Evolutionary conservation across 1,140 invertebrate species (phyloP).

Genomic region (Caligus rogercresseyi): DNA sequence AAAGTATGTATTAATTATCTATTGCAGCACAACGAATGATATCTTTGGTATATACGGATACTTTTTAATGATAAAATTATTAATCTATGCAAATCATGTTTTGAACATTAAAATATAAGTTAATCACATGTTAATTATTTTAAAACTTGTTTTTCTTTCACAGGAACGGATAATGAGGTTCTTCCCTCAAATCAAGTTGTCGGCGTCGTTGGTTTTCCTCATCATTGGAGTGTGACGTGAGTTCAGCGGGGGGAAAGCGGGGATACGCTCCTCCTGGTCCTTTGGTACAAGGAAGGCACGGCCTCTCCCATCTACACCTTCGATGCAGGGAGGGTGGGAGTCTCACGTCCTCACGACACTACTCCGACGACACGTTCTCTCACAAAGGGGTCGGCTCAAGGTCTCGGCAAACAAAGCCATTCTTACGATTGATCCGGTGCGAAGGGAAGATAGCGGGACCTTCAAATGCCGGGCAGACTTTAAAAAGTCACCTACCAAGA

Average conservation of each 20-base stretch:
- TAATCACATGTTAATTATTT: no score
- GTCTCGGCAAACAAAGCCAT: constrained; percentile 20
- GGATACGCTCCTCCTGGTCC: constrained; percentile 5
- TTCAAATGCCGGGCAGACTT: constrained; percentile 29
- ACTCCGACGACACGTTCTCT: constrained; percentile 15
- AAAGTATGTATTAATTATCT: no score
- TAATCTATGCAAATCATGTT: no score
- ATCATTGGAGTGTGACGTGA: background rate
- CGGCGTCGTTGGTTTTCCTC: background rate
- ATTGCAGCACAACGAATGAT: no score
- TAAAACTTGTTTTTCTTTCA: no score
- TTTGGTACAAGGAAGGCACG: constrained; percentile 11
- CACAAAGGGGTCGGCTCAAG: constrained; percentile 6
- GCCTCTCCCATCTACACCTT: constrained; percentile 14
- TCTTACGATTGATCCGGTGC: constrained; percentile 24
- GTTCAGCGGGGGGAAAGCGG: background rate
- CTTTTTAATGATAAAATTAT: no score
- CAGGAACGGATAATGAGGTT: background rate
- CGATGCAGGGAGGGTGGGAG: constrained; percentile 14
- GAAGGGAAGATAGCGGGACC: constrained; percentile 25
- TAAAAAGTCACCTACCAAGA: constrained; percentile 27
- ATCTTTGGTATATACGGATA: no score
- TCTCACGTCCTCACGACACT: background rate
- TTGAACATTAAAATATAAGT: no score
- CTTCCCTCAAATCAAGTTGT: background rate